Evolutionary conservation across 53 echinoderm and acorn worm species (phyloP).

Genomic region (Pentamera pediparva): DNA sequence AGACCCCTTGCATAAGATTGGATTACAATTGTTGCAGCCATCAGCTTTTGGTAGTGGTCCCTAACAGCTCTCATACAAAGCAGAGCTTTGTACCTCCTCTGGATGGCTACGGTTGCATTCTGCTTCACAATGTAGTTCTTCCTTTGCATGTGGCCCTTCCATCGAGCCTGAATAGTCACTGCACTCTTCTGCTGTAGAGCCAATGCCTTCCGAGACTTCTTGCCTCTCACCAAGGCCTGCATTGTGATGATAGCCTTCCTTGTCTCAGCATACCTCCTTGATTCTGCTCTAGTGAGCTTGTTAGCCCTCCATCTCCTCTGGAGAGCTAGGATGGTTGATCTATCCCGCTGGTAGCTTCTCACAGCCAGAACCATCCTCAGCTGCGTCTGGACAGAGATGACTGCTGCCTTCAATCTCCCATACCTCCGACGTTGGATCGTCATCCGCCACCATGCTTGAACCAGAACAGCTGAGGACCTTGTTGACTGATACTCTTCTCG

Average conservation of each 20-base stretch:
- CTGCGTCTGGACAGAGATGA: slow-evolving; percentile 47
- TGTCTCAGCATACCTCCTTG: slow-evolving; percentile 17
- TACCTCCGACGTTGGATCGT: slow-evolving; percentile 30
- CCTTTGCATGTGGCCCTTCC: slow-evolving; percentile 32
- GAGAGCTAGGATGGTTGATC: slow-evolving; percentile 27
- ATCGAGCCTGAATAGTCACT: slow-evolving; percentile 40
- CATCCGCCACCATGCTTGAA: slow-evolving; percentile 32
- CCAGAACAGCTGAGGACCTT: neutral
- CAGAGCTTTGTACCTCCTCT: slow-evolving; percentile 41
- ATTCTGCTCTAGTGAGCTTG: slow-evolving; percentile 18
- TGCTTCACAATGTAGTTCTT: slow-evolving; percentile 25
- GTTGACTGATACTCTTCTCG: slow-evolving; percentile 15
- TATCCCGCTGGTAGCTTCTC: slow-evolving; percentile 21
- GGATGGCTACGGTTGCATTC: slow-evolving; percentile 24
- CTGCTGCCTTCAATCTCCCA: slow-evolving; percentile 34
- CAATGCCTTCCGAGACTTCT: slow-evolving; percentile 34
- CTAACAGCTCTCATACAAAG: slow-evolving; percentile 4
- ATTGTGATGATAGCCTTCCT: slow-evolving; percentile 50
- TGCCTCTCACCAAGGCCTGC: slow-evolving; percentile 58
- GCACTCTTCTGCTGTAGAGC: slow-evolving; percentile 44
- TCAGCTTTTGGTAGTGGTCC: slow-evolving; percentile 18
- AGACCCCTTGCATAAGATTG: slow-evolving; percentile 46
- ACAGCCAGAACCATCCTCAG: neutral
- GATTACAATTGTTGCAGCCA: slow-evolving; percentile 41
- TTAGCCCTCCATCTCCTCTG: slow-evolving; percentile 62